Conservation (phyloP, 2,797 vertebrate genomes). For the Micromesistius poutassou region DNA sequence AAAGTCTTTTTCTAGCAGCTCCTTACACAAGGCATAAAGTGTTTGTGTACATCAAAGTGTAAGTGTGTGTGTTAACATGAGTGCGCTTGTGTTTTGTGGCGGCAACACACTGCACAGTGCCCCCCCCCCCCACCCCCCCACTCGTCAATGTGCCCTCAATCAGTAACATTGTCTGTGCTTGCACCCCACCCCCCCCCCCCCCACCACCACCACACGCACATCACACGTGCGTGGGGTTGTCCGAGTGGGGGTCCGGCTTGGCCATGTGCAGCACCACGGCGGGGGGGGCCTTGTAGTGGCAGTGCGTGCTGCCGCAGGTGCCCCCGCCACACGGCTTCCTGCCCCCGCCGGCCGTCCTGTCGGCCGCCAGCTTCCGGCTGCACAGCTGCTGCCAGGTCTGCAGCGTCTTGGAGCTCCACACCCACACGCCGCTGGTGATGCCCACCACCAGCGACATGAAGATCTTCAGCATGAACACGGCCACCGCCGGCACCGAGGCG, state of each 20-base stretch:
- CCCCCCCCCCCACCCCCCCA: neutral
- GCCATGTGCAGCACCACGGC: constrained; percentile 88
- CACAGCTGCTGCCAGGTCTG: constrained; percentile 97
- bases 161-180: neutral
- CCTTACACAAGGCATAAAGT: constrained; percentile 48
- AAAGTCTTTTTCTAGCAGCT: constrained; percentile 60
- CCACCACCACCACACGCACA: neutral
- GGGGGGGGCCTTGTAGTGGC: constrained; percentile 93
- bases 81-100: constrained; percentile 6
- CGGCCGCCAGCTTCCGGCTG: constrained; percentile 79
- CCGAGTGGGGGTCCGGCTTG: constrained; percentile 90
- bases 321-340: constrained; percentile 82
- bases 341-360: constrained; percentile 81
- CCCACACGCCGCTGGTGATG: constrained; percentile 98
- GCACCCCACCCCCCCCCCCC: neutral
- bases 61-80: constrained; percentile 5
- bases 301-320: constrained; percentile 82
- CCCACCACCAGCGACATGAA: constrained; percentile 99
- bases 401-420: constrained; percentile 98
- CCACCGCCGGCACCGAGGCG: constrained; percentile 89
- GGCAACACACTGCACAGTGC: neutral
- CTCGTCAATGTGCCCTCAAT: neutral
- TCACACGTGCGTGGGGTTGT: constrained; percentile 91
- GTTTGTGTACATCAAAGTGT: constrained; percentile 1
- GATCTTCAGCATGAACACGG: constrained; percentile 97